phyloP scores from a whole-genome alignment of 2,113 vertebrate species.

The Megaleporinus macrocephalus region DNA sequence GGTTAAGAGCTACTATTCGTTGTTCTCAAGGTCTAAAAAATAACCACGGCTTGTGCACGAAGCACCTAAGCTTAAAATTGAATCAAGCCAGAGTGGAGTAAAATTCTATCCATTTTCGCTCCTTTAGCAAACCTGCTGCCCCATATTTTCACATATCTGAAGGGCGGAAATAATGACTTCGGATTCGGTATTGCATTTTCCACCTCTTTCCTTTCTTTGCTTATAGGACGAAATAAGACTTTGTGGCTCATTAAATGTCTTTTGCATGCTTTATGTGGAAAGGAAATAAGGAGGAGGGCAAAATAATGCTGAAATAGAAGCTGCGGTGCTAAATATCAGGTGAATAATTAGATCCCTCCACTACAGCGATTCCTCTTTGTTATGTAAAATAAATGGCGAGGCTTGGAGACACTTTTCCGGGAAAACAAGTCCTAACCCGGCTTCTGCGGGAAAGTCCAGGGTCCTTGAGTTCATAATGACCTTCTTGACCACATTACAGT shows the following conservation, averaged over 20 bases:
- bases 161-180: conserved; percentile 75
- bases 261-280: conserved; percentile 40
- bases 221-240: conserved; percentile 59
- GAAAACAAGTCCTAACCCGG: conserved; percentile 21
- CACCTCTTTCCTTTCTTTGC: conserved; percentile 57
- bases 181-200: conserved; percentile 71
- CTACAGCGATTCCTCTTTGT: conserved; percentile 68
- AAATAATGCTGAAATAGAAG: conserved; percentile 62
- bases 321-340: conserved; percentile 68
- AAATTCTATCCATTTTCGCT: conserved; percentile 60
- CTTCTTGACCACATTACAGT: background rate
- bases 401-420: conserved; percentile 59
- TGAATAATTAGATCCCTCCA: conserved; percentile 73
- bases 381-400: conserved; percentile 70
- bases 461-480: conserved; percentile 14
- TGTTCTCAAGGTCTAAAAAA: background rate
- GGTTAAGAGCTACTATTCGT: background rate
- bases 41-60: background rate
- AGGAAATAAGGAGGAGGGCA: conserved; percentile 14
- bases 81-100: background rate
- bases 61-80: conserved; percentile 37
- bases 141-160: conserved; percentile 65
- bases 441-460: background rate
- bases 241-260: conserved; percentile 69
- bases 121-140: conserved; percentile 63